These are phyloP conservation scores for Lasioglossum oenotherae DNA, from an alignment of 2,888 invertebrate species.

Conservation along the genomic window DNA sequence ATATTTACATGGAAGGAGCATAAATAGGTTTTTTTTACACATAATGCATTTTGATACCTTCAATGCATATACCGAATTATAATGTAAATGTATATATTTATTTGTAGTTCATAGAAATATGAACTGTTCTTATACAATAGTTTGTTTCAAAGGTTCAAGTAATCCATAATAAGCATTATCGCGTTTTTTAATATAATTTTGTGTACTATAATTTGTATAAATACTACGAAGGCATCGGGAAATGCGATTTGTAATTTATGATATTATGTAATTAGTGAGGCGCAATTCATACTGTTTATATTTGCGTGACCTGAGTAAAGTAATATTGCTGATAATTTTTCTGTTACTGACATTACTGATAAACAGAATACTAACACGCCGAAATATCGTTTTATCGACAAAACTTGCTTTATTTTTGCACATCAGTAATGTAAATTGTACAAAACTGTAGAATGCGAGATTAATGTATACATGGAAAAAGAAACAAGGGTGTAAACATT, in stretches of 20 bases:
- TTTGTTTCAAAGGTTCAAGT: conserved; percentile 3
- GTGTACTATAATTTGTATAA: conserved; percentile 12
- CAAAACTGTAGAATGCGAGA: conserved; percentile 16
- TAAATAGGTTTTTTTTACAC: conserved; percentile 22
- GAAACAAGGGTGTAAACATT: conserved; percentile 13
- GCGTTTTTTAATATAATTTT: not conserved
- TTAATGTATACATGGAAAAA: conserved; percentile 7
- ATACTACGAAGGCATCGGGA: conserved; percentile 11
- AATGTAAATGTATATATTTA: conserved; percentile 24
- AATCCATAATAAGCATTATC: conserved; percentile 1
- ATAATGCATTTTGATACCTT: conserved; percentile 30
- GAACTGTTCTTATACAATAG: conserved; percentile 14
- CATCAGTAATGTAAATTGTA: conserved; percentile 26
- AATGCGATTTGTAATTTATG: not conserved
- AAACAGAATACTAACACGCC: not conserved
- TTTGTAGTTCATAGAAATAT: conserved; percentile 42
- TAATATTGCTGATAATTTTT: conserved; percentile 4
- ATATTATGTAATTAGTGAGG: not conserved
- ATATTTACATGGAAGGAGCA: conserved; percentile 5
- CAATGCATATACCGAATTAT: not conserved
- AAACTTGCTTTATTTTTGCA: conserved; percentile 14
- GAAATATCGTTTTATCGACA: not conserved
- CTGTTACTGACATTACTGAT: not conserved
- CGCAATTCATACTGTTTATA: not conserved
- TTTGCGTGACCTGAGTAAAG: not conserved